phyloP scores from a whole-genome alignment of 2,113 vertebrate genomes.

The Syngnathoides biaculeatus region DNA sequence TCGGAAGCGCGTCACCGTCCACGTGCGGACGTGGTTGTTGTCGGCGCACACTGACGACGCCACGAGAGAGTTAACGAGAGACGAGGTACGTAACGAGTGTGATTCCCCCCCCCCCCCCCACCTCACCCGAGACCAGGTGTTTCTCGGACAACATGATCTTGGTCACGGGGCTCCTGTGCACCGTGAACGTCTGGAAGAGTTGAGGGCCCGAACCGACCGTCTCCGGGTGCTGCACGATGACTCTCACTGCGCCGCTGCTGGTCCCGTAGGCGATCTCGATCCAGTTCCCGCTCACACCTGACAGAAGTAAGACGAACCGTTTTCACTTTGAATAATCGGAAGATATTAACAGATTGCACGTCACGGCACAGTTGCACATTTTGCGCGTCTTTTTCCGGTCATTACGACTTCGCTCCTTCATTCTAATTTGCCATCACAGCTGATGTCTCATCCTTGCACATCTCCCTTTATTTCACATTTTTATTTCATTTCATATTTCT shows the following conservation, averaged over 20 bases:
- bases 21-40: slow-evolving; percentile 88
- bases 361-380: not conserved
- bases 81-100: not conserved
- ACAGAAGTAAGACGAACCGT: not conserved
- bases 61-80: not conserved
- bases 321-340: too few relatives aligned
- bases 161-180: slow-evolving; percentile 88
- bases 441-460: not conserved
- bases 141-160: slow-evolving; percentile 92
- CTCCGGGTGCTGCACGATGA: slow-evolving; percentile 92
- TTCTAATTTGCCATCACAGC: not conserved
- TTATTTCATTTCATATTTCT: too few relatives aligned
- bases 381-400: not conserved
- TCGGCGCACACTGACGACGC: slow-evolving; percentile 80
- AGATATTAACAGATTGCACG: too few relatives aligned
- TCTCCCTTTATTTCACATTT: too few relatives aligned
- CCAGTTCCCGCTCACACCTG: slow-evolving; percentile 94
- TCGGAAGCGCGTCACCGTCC: slow-evolving; percentile 89
- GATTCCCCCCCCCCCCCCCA: not conserved
- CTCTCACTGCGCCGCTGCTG: slow-evolving; percentile 83
- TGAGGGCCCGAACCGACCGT: slow-evolving; percentile 86
- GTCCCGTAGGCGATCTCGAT: slow-evolving; percentile 91
- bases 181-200: slow-evolving; percentile 91
- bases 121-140: slow-evolving; percentile 84
- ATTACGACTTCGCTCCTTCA: not conserved